Percentiles rank a stretch among this genome's conserved stretches.
Conservation (phyloP, 2,888 invertebrate species). For the Troides oblongomaculatus region DNA sequence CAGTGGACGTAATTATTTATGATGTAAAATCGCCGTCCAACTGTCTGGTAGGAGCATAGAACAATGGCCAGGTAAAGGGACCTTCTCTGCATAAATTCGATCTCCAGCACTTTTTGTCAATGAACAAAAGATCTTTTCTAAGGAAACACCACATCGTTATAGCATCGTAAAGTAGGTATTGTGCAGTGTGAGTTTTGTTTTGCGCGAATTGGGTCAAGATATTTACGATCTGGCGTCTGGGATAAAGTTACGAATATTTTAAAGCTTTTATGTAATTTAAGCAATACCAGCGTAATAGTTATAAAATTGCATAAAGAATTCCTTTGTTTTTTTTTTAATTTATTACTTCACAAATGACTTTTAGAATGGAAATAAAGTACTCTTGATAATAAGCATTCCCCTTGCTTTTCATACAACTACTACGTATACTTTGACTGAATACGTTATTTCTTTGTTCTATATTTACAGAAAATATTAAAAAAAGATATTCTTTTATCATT, state of each 20-base stretch:
- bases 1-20: slow-evolving; percentile 76
- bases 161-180: slow-evolving; percentile 76
- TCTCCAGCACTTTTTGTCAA: slow-evolving; percentile 75
- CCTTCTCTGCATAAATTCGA: slow-evolving; percentile 72
- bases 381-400: no score
- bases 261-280: slow-evolving; percentile 36
- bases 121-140: slow-evolving; percentile 77
- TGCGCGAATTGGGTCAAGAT: slow-evolving; percentile 75
- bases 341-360: no score
- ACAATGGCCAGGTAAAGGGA: slow-evolving; percentile 75
- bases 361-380: no score
- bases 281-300: slow-evolving; percentile 3
- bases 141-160: slow-evolving; percentile 79
- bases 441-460: no score
- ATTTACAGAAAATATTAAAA: no score
- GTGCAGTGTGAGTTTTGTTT: slow-evolving; percentile 73
- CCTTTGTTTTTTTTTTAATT: neutral
- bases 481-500: no score
- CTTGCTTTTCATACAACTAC: no score
- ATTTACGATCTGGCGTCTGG: slow-evolving; percentile 75
- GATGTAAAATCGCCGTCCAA: slow-evolving; percentile 68
- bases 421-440: no score
- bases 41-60: slow-evolving; percentile 72
- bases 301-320: neutral
- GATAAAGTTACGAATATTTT: slow-evolving; percentile 56